Evolutionary conservation across 2,113 vertebrate genomes (phyloP).

Genomic region (Lycaon pictus): DNA sequence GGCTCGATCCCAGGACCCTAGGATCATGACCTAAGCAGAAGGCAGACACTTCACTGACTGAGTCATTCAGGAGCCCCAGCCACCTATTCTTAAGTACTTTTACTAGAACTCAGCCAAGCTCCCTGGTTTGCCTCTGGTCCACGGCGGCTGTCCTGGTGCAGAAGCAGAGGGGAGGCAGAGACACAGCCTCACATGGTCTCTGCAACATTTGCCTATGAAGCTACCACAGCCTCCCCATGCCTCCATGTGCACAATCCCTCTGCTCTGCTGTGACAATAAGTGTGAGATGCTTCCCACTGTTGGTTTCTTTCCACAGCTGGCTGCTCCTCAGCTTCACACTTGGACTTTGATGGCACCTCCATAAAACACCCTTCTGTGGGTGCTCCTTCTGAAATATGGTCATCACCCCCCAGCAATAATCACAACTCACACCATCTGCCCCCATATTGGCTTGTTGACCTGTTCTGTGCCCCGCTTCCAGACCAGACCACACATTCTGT

Average conservation of each 20-base stretch:
- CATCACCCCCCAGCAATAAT: neutral
- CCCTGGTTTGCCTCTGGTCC: accelerated
- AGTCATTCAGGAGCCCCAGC: neutral
- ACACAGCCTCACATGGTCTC: neutral
- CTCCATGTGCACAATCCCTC: accelerated
- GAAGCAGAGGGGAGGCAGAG: neutral
- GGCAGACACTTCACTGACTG: no score
- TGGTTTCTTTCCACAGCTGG: neutral
- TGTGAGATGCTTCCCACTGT: accelerated
- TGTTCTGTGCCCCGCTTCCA: neutral
- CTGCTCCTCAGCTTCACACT: neutral
- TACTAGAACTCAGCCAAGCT: neutral
- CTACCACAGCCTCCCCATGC: accelerated
- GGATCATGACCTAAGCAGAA: neutral
- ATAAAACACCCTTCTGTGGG: neutral
- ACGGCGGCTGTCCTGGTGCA: no score
- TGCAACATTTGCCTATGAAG: neutral
- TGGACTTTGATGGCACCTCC: neutral
- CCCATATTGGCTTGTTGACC: accelerated
- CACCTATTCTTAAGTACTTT: neutral
- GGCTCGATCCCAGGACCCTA: neutral
- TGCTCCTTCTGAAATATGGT: neutral
- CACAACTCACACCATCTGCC: neutral
- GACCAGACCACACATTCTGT: neutral
- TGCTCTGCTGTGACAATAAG: accelerated